Conservation (phyloP, 2,888 invertebrate genomes). For the Merodon equestris region DNA sequence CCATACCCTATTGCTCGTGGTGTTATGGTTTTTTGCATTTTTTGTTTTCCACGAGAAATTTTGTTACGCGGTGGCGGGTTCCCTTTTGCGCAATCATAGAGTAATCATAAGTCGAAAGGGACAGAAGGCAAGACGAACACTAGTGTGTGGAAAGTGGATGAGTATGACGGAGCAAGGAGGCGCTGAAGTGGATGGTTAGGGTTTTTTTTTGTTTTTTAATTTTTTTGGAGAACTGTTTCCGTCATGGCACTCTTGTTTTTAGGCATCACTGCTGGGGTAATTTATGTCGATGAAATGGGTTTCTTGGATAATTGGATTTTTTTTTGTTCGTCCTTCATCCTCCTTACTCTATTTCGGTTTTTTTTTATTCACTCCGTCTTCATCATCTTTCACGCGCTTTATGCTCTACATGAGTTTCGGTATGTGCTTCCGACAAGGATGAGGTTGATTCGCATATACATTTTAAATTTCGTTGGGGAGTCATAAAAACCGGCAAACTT, state of each 20-base stretch:
- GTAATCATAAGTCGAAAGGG: constrained; percentile 69
- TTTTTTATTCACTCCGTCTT: constrained; percentile 37
- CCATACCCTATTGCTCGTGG: constrained; percentile 46
- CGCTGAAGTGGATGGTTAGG: constrained; percentile 53
- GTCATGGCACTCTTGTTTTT: constrained; percentile 64
- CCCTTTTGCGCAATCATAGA: constrained; percentile 66
- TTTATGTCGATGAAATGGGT: constrained; percentile 69
- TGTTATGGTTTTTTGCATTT: constrained; percentile 38
- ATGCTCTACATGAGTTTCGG: constrained; percentile 11
- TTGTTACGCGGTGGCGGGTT: constrained; percentile 44
- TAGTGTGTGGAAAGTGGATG: constrained; percentile 50
- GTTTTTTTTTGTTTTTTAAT: no score
- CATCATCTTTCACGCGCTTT: constrained; percentile 57
- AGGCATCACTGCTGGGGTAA: constrained; percentile 68
- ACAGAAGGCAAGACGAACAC: constrained; percentile 51
- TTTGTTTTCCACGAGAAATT: constrained; percentile 22
- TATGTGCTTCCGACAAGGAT: not conserved
- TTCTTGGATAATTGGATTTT: constrained; percentile 69
- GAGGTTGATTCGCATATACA: not conserved
- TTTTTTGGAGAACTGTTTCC: constrained; percentile 59
- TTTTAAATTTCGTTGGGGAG: constrained; percentile 48
- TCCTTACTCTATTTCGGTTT: constrained; percentile 64
- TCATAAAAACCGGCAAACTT: constrained; percentile 19
- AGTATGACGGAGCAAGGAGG: no score
- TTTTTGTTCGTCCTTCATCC: constrained; percentile 47